phyloP scores from a whole-genome alignment of 2,113 vertebrate species.

The Irena cyanogastra region DNA sequence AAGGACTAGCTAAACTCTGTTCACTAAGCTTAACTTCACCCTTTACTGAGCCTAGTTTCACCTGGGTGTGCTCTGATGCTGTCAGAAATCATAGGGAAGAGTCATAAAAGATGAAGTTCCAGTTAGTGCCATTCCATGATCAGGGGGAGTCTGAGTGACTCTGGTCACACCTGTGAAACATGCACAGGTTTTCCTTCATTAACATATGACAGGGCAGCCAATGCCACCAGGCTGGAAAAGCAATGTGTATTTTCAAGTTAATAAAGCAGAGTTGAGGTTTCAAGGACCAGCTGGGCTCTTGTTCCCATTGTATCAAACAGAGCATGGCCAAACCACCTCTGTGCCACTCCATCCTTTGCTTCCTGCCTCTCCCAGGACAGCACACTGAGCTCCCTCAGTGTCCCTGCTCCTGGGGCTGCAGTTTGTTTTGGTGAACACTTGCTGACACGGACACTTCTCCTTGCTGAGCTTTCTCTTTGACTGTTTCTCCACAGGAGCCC shows the following conservation, averaged over 20 bases:
- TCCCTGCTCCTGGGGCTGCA: neutral
- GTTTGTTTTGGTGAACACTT: neutral
- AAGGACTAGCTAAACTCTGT: neutral
- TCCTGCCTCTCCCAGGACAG: neutral
- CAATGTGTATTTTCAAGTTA: neutral
- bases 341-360: neutral
- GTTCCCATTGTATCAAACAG: neutral
- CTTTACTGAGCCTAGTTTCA: neutral
- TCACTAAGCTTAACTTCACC: neutral
- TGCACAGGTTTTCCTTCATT: neutral
- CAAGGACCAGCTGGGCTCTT: neutral
- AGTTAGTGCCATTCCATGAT: neutral
- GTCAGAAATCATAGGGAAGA: neutral
- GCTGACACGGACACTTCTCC: rapidly evolving
- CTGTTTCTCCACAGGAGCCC: neutral
- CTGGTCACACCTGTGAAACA: too few species aligned
- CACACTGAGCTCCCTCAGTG: neutral
- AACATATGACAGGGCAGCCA: neutral
- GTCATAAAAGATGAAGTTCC: neutral
- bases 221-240: neutral
- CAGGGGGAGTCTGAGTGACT: neutral
- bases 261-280: neutral
- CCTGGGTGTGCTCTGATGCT: neutral
- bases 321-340: neutral
- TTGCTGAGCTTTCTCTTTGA: neutral